These are phyloP conservation scores for Phlogophora meticulosa DNA, from an alignment of 2,888 invertebrate genomes.

Conservation along the genomic window DNA sequence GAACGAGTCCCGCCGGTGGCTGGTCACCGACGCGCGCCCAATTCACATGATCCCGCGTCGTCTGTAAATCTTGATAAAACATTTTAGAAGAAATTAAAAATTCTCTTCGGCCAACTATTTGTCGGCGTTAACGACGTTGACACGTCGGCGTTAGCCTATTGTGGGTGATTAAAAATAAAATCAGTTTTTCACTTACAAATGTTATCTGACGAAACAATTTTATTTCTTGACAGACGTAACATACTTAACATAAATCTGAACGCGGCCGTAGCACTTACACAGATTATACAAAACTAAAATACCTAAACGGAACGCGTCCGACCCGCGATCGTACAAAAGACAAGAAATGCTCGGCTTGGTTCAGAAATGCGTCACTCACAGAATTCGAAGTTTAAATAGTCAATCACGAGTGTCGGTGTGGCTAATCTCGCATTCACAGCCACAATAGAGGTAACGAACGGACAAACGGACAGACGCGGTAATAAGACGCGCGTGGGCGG, in stretches of 20 bases:
- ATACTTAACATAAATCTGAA: slow-evolving; percentile 66
- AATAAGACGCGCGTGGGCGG: slow-evolving; percentile 90
- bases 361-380: slow-evolving; percentile 83
- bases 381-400: slow-evolving; percentile 88
- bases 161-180: slow-evolving; percentile 62
- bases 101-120: slow-evolving; percentile 64
- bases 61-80: slow-evolving; percentile 81
- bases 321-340: slow-evolving; percentile 64
- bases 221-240: slow-evolving; percentile 66
- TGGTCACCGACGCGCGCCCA: slow-evolving; percentile 70
- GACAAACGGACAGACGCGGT: slow-evolving; percentile 88
- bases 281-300: slow-evolving; percentile 66
- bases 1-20: slow-evolving; percentile 82
- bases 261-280: slow-evolving; percentile 58
- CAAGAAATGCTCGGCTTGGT: slow-evolving; percentile 66
- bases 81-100: slow-evolving; percentile 78
- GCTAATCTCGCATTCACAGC: slow-evolving; percentile 89
- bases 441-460: slow-evolving; percentile 91
- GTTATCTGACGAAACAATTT: slow-evolving; percentile 64
- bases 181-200: slow-evolving; percentile 59
- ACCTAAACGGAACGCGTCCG: slow-evolving; percentile 60
- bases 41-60: slow-evolving; percentile 73
- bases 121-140: slow-evolving; percentile 71
- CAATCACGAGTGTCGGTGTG: slow-evolving; percentile 89
- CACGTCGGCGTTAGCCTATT: slow-evolving; percentile 64